phyloP scores from a whole-genome alignment of 2,797 vertebrate species.

The Spea hammondii region DNA sequence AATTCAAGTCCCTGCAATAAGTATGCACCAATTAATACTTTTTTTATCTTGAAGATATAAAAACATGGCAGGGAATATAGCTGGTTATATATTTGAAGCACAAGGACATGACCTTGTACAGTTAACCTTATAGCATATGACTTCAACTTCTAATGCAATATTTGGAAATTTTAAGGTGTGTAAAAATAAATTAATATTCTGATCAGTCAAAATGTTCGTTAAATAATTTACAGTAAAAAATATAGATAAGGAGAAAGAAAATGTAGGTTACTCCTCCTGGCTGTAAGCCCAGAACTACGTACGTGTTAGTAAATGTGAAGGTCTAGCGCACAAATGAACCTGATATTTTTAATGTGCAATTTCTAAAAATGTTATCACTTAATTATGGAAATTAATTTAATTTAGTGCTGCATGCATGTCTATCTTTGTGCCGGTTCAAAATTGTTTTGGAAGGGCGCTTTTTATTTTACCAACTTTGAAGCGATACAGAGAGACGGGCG shows the following conservation, averaged over 20 bases:
- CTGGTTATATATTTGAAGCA: too few relatives aligned
- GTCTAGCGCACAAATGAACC: background rate
- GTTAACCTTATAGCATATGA: background rate
- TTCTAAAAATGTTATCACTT: too few relatives aligned
- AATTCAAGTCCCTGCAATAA: too few relatives aligned
- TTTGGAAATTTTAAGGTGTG: background rate
- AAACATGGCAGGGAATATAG: too few relatives aligned
- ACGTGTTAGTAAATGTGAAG: background rate
- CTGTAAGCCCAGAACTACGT: background rate
- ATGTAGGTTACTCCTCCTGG: background rate
- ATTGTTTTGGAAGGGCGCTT: too few relatives aligned
- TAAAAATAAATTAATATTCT: background rate
- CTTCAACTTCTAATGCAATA: background rate
- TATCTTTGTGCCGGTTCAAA: too few relatives aligned
- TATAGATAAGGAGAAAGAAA: background rate
- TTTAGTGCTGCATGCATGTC: too few relatives aligned
- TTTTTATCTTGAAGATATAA: too few relatives aligned
- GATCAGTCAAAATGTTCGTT: background rate
- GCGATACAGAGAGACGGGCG: too few relatives aligned
- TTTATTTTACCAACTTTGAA: too few relatives aligned
- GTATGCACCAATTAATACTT: too few relatives aligned
- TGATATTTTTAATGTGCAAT: background rate
- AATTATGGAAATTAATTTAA: too few relatives aligned
- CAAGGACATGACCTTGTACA: background rate
- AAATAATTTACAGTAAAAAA: background rate